Conservation (phyloP, 1,140 invertebrate genomes). For the Habropoda laboriosa region DNA sequence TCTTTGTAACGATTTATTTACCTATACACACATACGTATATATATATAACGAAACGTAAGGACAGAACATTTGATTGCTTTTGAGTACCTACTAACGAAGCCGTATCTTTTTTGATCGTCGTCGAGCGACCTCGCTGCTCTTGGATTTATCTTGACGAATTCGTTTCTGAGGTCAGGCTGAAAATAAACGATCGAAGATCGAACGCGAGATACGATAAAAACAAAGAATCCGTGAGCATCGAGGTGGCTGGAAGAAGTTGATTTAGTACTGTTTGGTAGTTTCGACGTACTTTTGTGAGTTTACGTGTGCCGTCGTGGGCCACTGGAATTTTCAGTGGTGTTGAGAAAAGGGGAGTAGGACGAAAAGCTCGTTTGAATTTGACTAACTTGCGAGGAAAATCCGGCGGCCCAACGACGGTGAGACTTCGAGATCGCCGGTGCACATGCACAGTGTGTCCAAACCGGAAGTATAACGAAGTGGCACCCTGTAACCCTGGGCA, state of each 20-base stretch:
- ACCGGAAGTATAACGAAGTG: background rate
- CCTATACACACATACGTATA: constrained; percentile 24
- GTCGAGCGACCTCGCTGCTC: constrained; percentile 50
- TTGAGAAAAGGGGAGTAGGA: background rate
- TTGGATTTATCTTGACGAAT: background rate
- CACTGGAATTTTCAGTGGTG: constrained; percentile 6
- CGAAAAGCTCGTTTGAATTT: background rate
- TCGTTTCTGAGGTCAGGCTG: too few species aligned
- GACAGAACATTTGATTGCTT: constrained; percentile 56
- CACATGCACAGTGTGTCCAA: constrained; percentile 46
- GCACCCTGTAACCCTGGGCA: constrained; percentile 16
- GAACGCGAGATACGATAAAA: background rate
- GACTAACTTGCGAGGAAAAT: background rate
- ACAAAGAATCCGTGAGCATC: constrained; percentile 25
- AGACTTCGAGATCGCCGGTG: constrained; percentile 21
- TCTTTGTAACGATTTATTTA: constrained; percentile 64
- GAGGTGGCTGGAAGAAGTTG: constrained; percentile 51
- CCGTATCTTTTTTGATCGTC: constrained; percentile 55
- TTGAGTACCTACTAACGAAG: constrained; percentile 61
- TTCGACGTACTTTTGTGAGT: constrained; percentile 56
- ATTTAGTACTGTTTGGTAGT: constrained; percentile 67
- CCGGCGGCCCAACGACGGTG: constrained; percentile 20
- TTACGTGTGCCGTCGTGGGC: constrained; percentile 18
- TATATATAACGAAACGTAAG: constrained; percentile 52
- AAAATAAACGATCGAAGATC: background rate